Evolutionary conservation across 1,140 invertebrate genomes (phyloP).

Genomic region (Eumeta japonica): DNA sequence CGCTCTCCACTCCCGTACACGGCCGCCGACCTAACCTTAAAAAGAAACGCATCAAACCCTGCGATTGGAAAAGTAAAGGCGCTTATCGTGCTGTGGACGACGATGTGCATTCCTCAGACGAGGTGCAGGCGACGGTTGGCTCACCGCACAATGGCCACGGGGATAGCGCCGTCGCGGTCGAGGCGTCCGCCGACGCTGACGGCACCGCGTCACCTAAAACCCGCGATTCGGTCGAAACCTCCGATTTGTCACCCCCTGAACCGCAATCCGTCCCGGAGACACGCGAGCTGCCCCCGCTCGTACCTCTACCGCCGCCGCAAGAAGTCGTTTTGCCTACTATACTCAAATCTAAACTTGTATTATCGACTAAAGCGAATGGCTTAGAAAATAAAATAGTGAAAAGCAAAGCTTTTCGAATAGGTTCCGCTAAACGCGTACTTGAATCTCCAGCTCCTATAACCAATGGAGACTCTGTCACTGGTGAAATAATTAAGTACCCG

Average conservation of each 20-base stretch:
- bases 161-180: conserved; percentile 7
- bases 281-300: conserved; percentile 3
- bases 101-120: conserved; percentile 16
- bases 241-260: conserved; percentile 1
- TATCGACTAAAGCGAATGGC: not conserved
- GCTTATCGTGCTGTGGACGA: conserved; percentile 25
- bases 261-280: conserved; percentile 3
- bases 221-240: not conserved
- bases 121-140: conserved; percentile 19
- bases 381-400: conserved; percentile 5
- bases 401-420: conserved; percentile 30
- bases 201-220: not conserved
- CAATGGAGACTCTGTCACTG: conserved; percentile 15
- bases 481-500: conserved; percentile 8
- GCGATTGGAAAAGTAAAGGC: conserved; percentile 51
- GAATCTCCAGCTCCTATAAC: conserved; percentile 6
- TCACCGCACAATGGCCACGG: conserved; percentile 10
- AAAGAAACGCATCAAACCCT: conserved; percentile 39
- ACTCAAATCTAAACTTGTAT: conserved; percentile 11
- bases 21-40: conserved; percentile 23
- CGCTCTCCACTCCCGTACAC: conserved; percentile 47
- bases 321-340: not conserved
- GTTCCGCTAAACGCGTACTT: conserved; percentile 35
- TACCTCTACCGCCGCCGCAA: not conserved
- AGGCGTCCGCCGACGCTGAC: not conserved